phyloP scores from a whole-genome alignment of 2,888 invertebrate genomes.

The Anaspis maculata region DNA sequence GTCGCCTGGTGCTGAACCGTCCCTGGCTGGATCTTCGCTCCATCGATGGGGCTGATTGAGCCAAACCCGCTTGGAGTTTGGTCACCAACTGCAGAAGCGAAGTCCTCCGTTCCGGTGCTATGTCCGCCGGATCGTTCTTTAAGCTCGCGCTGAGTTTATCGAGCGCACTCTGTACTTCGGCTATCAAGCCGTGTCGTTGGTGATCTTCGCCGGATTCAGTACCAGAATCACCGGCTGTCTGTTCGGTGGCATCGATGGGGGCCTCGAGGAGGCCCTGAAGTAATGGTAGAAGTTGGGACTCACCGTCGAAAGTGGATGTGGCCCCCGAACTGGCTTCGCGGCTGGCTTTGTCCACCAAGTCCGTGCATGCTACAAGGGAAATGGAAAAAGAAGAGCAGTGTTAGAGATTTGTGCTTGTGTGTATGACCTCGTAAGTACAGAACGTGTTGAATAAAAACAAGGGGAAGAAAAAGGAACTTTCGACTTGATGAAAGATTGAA shows the following conservation, averaged over 20 bases:
- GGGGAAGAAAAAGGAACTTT: neutral
- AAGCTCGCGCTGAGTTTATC: constrained; percentile 38
- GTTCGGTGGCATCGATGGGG: constrained; percentile 35
- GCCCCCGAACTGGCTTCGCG: constrained; percentile 28
- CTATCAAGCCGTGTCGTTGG: constrained; percentile 48
- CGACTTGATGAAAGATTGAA: too few species aligned
- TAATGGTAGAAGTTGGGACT: constrained; percentile 64
- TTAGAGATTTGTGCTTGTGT: too few species aligned
- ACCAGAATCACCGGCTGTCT: constrained; percentile 54
- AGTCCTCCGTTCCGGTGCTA: constrained; percentile 62
- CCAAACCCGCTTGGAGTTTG: constrained; percentile 53
- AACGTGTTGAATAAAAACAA: constrained; percentile 1
- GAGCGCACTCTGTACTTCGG: constrained; percentile 44
- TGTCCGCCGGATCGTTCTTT: constrained; percentile 39
- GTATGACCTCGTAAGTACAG: too few species aligned
- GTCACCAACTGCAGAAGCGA: constrained; percentile 67
- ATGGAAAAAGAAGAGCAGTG: too few species aligned
- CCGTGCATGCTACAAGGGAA: constrained; percentile 44
- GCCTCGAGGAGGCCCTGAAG: constrained; percentile 57
- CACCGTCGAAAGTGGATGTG: constrained; percentile 50
- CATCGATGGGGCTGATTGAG: constrained; percentile 29
- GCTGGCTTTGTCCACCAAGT: constrained; percentile 45
- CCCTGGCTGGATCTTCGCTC: constrained; percentile 38
- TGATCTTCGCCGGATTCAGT: constrained; percentile 65
- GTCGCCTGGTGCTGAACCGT: constrained; percentile 46